Percentiles rank a stretch among this genome's conserved stretches.
phyloP scores from a whole-genome alignment of 2,888 invertebrate genomes.

The Cantharis rustica region DNA sequence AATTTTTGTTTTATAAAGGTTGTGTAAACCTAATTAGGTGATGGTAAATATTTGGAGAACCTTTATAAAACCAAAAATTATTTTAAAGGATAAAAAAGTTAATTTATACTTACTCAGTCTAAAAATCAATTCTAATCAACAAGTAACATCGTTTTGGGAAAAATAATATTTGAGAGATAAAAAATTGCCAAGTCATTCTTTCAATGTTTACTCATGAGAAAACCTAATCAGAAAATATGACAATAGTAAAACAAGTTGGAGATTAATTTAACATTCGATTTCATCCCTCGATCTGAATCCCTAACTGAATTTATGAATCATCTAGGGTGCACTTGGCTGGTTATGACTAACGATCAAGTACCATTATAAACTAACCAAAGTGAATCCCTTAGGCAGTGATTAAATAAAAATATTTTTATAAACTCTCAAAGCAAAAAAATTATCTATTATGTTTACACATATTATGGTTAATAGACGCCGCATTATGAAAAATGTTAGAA shows the following conservation, averaged over 20 bases:
- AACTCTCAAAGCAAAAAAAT: not conserved
- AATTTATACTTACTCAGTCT: not conserved
- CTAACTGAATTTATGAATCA: conserved; percentile 34
- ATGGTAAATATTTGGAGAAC: no score
- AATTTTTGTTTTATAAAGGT: no score
- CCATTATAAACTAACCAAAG: conserved; percentile 20
- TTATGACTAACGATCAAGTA: conserved; percentile 31
- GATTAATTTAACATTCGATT: conserved; percentile 24
- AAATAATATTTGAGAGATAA: not conserved
- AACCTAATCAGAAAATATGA: not conserved
- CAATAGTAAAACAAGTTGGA: not conserved
- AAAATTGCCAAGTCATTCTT: not conserved
- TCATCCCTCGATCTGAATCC: conserved; percentile 29
- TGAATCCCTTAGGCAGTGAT: conserved; percentile 8
- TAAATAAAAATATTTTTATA: not conserved
- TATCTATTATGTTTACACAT: not conserved
- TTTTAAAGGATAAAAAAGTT: not conserved
- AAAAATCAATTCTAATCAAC: not conserved
- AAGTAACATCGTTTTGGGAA: not conserved
- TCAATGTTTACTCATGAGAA: not conserved
- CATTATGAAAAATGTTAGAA: not conserved
- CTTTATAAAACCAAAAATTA: no score
- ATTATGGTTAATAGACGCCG: not conserved
- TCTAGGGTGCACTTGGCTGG: conserved; percentile 26
- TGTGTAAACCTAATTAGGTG: no score